Percentiles rank a stretch among this genome's conserved stretches.
phyloP scores from a whole-genome alignment of 1,140 invertebrate species.

The Coptotermes formosanus region DNA sequence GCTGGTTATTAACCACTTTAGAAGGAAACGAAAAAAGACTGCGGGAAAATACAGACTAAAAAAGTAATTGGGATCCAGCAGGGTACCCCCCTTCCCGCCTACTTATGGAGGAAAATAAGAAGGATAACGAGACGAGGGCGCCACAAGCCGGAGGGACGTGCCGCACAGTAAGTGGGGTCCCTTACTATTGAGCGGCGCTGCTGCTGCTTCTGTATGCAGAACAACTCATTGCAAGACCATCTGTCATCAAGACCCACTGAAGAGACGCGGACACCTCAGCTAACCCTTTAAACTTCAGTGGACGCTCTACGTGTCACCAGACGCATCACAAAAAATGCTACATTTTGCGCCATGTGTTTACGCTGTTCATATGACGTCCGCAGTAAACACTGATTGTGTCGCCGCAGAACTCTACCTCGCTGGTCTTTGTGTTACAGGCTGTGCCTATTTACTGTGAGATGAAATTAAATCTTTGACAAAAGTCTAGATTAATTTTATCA shows the following conservation, averaged over 20 bases:
- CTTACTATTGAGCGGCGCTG: background rate
- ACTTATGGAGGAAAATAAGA: background rate
- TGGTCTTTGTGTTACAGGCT: too few species aligned
- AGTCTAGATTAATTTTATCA: too few species aligned
- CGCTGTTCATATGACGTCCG: too few species aligned
- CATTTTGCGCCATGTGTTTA: too few species aligned
- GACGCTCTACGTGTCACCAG: too few species aligned
- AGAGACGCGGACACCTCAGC: background rate
- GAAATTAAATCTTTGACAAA: too few species aligned
- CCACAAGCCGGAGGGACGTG: conserved; percentile 1
- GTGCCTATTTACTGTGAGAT: too few species aligned
- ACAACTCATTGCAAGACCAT: background rate
- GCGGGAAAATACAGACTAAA: background rate
- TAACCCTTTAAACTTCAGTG: background rate
- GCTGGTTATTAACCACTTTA: conserved; percentile 5
- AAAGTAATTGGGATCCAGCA: conserved; percentile 14
- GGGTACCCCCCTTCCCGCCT: background rate
- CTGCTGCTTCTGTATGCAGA: background rate
- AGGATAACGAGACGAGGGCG: background rate
- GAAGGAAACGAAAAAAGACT: background rate
- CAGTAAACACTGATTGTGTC: too few species aligned
- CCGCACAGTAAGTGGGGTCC: background rate
- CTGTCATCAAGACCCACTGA: background rate
- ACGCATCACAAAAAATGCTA: too few species aligned
- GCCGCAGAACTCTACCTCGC: too few species aligned